phyloP scores from a whole-genome alignment of 2,113 vertebrate species.

The Gallinago undulata region DNA sequence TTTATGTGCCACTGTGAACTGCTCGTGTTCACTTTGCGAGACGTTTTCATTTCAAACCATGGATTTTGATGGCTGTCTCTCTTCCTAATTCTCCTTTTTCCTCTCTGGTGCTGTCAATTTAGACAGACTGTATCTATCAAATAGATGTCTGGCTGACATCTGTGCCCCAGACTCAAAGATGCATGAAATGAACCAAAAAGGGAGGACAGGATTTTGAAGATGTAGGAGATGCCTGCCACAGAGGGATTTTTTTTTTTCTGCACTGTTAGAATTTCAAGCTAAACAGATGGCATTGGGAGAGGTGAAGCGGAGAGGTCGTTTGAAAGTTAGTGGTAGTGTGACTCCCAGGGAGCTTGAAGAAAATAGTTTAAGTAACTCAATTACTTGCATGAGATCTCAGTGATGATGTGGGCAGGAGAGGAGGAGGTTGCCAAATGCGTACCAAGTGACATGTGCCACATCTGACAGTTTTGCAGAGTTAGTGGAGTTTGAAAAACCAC shows the following conservation, averaged over 20 bases:
- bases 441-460: background rate
- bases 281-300: background rate
- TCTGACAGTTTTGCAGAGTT: background rate
- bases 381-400: background rate
- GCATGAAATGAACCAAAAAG: constrained; percentile 31
- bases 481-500: background rate
- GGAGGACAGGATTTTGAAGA: constrained; percentile 15
- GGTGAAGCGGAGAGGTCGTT: background rate
- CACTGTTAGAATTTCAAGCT: background rate
- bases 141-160: background rate
- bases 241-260: background rate
- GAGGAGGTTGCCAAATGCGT: background rate
- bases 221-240: background rate
- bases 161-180: background rate
- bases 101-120: background rate
- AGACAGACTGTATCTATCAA: background rate
- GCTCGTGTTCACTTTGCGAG: background rate
- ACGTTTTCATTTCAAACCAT: background rate
- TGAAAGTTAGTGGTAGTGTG: background rate
- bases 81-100: background rate
- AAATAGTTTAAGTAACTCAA: background rate
- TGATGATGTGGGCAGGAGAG: background rate
- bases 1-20: background rate
- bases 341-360: background rate
- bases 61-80: background rate